Evolutionary conservation across 23 tunicate species (phyloP), one percentile per base, ranked within the genome.

Genomic region (Ciona savignyi): DNA sequence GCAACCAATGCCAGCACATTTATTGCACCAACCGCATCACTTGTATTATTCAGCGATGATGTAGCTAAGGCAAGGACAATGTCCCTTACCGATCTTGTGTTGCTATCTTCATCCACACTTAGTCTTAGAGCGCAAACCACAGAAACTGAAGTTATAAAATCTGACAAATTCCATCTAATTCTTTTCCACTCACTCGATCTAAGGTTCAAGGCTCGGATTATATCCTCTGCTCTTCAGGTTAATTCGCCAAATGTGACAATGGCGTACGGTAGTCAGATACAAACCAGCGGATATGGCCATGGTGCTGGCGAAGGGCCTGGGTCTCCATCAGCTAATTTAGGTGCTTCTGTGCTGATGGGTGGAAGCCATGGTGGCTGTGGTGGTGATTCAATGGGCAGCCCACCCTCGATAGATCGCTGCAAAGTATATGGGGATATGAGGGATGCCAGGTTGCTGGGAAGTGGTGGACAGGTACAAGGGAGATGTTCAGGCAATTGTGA

Each of bases 311-410:
- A 73, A 0, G 77, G 77, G 25, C 23, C 20, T 32, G 77, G 77
- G 4, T 48, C 65, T 48, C 51, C 28, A 27, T 4, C 66, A 1
- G 29, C 30, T 23, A 73, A 51, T 2, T 26, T 6, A n/a, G 66
- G 30, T 21, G 23, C 15, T 25, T 42, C 9, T 42, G 33, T 32
- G 2, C 19, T 69, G 23, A 35, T 65, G 27, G 77, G 77, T 51
- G 77, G 28, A 1, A 51, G 66, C 66, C 77, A 73, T 42, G 77
- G 61, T 73, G 77, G 77, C 2, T 73, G 77, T 27, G 77, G 77
- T 11, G 77, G 77, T 28, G 66, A 23, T 20, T 34, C 32, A 9
- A 48, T 33, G 15, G 77, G 77, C 2, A 32, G 33, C 6, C 20
- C 77, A 0, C 65, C 49, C 6, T 48, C 51, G 21, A 33, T 9